A percentile compares a stretch with the other conserved stretches of the same genome.
Evolutionary conservation across 2,797 vertebrate species (phyloP).

Genomic region (Centropyge bicolor): DNA sequence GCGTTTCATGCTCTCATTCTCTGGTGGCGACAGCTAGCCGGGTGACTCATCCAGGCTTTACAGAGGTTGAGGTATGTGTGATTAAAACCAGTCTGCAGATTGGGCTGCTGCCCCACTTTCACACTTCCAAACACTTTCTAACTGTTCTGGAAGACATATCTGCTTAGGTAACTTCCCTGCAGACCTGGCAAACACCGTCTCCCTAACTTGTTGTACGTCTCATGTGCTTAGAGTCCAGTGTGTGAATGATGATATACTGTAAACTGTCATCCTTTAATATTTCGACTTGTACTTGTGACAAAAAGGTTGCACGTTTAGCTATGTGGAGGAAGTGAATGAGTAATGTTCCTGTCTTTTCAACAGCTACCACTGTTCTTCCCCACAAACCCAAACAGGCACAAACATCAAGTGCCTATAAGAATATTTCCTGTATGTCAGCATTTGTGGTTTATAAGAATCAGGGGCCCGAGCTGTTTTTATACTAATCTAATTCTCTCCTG

Average conservation of each 20-base stretch:
- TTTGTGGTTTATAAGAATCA: background rate
- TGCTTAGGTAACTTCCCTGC: slow-evolving; percentile 9
- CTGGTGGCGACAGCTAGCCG: slow-evolving; percentile 56
- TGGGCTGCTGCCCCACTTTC: slow-evolving; percentile 66
- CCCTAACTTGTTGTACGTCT: background rate
- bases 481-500: slow-evolving; percentile 1
- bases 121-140: slow-evolving; percentile 67
- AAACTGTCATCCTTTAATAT: background rate
- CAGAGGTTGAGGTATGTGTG: slow-evolving; percentile 57
- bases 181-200: slow-evolving; percentile 5
- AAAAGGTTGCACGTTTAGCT: slow-evolving; percentile 16
- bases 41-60: slow-evolving; percentile 60
- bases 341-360: slow-evolving; percentile 3
- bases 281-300: slow-evolving; percentile 1
- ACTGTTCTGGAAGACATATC: slow-evolving; percentile 30
- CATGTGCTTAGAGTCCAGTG: background rate
- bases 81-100: slow-evolving; percentile 64
- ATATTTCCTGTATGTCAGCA: slow-evolving; percentile 1
- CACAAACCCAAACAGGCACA: slow-evolving; percentile 15
- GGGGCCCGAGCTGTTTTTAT: background rate
- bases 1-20: slow-evolving; percentile 45
- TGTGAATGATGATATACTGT: background rate
- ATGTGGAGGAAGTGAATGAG: background rate
- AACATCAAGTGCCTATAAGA: background rate
- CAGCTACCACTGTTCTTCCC: background rate